Evolutionary conservation across 35 echinoderm and acorn worm genomes (phyloP).

Genomic region (Hemicentrotus pulcherrimus): DNA sequence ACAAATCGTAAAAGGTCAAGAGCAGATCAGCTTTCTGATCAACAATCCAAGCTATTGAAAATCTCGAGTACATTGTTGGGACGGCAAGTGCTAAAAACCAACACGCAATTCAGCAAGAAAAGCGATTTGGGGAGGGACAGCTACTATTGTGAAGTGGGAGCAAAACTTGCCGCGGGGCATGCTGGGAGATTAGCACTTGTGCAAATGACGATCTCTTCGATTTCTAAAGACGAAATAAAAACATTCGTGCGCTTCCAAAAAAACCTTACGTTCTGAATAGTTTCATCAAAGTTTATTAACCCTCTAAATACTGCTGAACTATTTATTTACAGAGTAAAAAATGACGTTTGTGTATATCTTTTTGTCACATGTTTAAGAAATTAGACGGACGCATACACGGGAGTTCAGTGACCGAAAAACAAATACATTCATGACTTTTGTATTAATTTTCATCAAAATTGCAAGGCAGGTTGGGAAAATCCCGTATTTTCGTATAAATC

Average conservation of each 20-base stretch:
- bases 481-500: not conserved
- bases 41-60: slow-evolving; percentile 4
- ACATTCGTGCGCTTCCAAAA: not conserved
- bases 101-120: slow-evolving; percentile 10
- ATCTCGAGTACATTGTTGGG: not conserved
- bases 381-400: not conserved
- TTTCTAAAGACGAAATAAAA: slow-evolving; percentile 13
- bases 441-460: too few species aligned
- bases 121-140: not conserved
- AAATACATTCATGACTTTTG: not conserved
- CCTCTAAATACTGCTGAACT: not conserved
- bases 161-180: not conserved
- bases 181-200: not conserved
- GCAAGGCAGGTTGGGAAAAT: not conserved
- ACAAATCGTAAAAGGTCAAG: slow-evolving; percentile 2
- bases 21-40: slow-evolving; percentile 27
- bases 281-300: not conserved
- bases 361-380: not conserved
- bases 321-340: not conserved
- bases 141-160: not conserved
- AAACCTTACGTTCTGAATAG: not conserved
- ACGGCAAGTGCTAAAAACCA: not conserved
- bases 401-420: not conserved
- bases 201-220: not conserved
- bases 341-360: not conserved